A percentile compares a stretch with the other conserved stretches of the same genome.
These are phyloP conservation scores for Botia almorhae DNA, from an alignment of 2,797 vertebrate genomes.

Conservation along the genomic window DNA sequence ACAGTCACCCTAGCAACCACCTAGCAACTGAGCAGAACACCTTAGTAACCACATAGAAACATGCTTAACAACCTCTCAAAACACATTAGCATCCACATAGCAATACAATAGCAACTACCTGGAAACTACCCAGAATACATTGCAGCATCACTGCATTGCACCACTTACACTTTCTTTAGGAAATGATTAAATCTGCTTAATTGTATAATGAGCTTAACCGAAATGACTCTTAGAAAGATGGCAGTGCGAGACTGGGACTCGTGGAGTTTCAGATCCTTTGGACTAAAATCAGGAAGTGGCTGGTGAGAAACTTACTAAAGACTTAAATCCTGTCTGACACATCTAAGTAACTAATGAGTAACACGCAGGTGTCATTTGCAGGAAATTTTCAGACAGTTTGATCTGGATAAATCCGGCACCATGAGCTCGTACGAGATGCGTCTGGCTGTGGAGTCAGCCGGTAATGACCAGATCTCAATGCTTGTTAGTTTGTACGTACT, in stretches of 20 bases:
- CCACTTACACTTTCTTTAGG: neutral
- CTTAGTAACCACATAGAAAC: neutral
- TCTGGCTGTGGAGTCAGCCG: slow-evolving; percentile 86
- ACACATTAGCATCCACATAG: neutral
- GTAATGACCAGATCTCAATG: slow-evolving; percentile 65
- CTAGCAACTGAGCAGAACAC: neutral
- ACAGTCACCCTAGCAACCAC: neutral
- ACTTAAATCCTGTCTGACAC: neutral
- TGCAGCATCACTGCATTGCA: neutral
- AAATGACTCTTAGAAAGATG: slow-evolving; percentile 81
- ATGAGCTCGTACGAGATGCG: slow-evolving; percentile 95
- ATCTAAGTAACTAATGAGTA: neutral
- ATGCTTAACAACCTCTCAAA: too few species aligned
- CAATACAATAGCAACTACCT: neutral
- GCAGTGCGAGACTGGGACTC: slow-evolving; percentile 85
- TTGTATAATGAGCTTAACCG: slow-evolving; percentile 69
- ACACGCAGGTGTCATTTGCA: slow-evolving; percentile 62
- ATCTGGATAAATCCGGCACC: slow-evolving; percentile 87
- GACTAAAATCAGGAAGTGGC: slow-evolving; percentile 92
- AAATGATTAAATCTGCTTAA: neutral
- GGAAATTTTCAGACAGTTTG: slow-evolving; percentile 86
- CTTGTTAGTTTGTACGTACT: neutral
- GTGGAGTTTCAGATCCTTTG: slow-evolving; percentile 91
- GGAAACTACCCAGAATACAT: neutral
- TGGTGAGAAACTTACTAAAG: slow-evolving; percentile 76